These are phyloP conservation scores for Procambarus virginalis DNA, from an alignment of 1,140 invertebrate species.

Conservation along the genomic window DNA sequence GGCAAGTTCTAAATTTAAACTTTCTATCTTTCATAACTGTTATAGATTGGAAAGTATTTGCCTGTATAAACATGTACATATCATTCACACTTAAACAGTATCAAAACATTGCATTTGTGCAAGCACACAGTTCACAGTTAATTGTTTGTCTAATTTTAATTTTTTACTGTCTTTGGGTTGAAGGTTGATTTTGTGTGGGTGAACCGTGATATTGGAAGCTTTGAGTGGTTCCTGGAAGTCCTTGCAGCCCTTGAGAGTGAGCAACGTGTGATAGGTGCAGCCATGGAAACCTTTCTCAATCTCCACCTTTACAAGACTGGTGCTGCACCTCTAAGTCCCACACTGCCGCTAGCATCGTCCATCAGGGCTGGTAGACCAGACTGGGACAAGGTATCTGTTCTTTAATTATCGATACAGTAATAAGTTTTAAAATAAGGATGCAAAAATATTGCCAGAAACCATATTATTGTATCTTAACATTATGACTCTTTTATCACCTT, in stretches of 20 bases:
- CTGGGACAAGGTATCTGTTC: slow-evolving; percentile 70
- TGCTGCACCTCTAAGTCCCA: slow-evolving; percentile 70
- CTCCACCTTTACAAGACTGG: slow-evolving; percentile 76
- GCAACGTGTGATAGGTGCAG: slow-evolving; percentile 73
- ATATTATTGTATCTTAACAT: no score
- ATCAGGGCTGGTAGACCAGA: slow-evolving; percentile 70
- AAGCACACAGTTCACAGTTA: no score
- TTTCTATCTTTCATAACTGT: not conserved
- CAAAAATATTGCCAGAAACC: no score
- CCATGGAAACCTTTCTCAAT: slow-evolving; percentile 73
- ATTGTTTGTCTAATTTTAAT: not conserved
- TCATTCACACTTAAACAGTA: no score
- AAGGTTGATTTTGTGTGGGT: slow-evolving; percentile 77
- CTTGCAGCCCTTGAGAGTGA: slow-evolving; percentile 74
- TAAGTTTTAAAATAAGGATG: no score
- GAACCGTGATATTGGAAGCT: slow-evolving; percentile 75
- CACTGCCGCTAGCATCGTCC: slow-evolving; percentile 61
- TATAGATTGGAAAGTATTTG: no score
- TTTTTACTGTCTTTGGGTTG: not conserved
- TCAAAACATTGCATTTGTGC: no score
- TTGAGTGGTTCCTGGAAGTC: slow-evolving; percentile 77
- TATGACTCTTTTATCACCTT: no score
- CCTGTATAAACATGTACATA: no score
- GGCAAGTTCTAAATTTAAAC: slow-evolving; percentile 59
- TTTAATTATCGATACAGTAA: no score